phyloP scores from a whole-genome alignment of 2,113 vertebrate species.

The Petromus typicus region DNA sequence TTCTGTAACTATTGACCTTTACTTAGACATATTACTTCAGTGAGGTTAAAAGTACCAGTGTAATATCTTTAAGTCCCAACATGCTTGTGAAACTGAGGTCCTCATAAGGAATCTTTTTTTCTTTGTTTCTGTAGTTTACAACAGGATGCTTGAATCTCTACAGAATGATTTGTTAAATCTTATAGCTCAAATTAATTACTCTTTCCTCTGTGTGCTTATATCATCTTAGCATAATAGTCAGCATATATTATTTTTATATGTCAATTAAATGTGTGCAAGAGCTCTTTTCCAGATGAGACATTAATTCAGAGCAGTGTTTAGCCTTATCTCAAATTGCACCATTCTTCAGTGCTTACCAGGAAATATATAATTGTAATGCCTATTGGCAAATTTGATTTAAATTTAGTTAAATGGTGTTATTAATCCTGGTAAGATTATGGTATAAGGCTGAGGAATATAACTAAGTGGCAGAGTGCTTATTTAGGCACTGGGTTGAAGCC shows the following conservation, averaged over 20 bases:
- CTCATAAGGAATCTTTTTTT: not conserved
- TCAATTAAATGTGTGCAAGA: not conserved
- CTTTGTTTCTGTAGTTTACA: not conserved
- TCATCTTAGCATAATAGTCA: not conserved
- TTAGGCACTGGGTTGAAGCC: not conserved
- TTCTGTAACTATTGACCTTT: not conserved
- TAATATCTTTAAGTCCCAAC: not conserved
- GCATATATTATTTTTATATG: not conserved
- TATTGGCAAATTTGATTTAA: not conserved
- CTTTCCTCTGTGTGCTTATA: not conserved
- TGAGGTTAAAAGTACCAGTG: not conserved
- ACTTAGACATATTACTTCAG: not conserved
- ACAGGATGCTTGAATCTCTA: not conserved
- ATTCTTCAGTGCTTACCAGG: not conserved
- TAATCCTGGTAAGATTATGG: not conserved
- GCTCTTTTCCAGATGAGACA: not conserved
- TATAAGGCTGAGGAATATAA: not conserved
- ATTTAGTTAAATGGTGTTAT: constrained; percentile 1
- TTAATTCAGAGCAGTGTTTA: not conserved
- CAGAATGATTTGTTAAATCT: not conserved
- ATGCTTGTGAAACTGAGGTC: too few species aligned
- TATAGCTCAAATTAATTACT: not conserved
- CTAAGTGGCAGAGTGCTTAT: not conserved
- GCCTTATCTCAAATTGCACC: not conserved
- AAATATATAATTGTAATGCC: not conserved